phyloP scores from a whole-genome alignment of 2,888 invertebrate species.

The Aradus depressus region DNA sequence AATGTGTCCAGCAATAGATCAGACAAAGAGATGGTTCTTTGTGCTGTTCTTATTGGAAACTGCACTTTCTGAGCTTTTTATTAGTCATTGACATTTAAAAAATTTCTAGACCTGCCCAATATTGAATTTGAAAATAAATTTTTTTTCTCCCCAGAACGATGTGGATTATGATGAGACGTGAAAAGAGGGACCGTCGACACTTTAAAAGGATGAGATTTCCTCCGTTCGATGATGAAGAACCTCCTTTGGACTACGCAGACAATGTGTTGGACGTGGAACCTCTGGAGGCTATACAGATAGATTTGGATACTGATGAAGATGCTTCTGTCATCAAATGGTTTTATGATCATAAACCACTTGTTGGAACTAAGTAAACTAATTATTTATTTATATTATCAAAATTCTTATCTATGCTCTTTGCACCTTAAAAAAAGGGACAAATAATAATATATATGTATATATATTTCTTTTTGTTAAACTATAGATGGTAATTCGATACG shows the following conservation, averaged over 20 bases:
- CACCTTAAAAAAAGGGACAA: background rate
- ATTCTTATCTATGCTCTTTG: background rate
- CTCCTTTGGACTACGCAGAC: conserved; percentile 97
- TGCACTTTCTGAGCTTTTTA: too few relatives aligned
- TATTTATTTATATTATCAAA: conserved; percentile 4
- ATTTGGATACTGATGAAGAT: conserved; percentile 91
- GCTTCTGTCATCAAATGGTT: conserved; percentile 89
- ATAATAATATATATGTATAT: background rate
- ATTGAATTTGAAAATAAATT: background rate
- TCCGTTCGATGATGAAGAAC: conserved; percentile 99
- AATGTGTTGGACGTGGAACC: conserved; percentile 99
- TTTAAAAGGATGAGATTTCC: conserved; percentile 99
- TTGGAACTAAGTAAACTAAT: conserved; percentile 63
- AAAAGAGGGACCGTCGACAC: conserved; percentile 95
- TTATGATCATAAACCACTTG: conserved; percentile 93
- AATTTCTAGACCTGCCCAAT: too few relatives aligned
- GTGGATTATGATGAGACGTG: conserved; percentile 99
- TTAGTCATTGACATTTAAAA: too few relatives aligned
- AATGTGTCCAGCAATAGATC: background rate
- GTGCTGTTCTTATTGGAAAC: too few relatives aligned
- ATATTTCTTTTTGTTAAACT: background rate
- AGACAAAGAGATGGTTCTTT: too few relatives aligned
- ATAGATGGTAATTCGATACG: background rate
- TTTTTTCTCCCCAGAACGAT: conserved; percentile 61
- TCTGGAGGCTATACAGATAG: conserved; percentile 96